Conservation (phyloP, 2,797 vertebrate species). For the Leptodactylus fallax region DNA sequence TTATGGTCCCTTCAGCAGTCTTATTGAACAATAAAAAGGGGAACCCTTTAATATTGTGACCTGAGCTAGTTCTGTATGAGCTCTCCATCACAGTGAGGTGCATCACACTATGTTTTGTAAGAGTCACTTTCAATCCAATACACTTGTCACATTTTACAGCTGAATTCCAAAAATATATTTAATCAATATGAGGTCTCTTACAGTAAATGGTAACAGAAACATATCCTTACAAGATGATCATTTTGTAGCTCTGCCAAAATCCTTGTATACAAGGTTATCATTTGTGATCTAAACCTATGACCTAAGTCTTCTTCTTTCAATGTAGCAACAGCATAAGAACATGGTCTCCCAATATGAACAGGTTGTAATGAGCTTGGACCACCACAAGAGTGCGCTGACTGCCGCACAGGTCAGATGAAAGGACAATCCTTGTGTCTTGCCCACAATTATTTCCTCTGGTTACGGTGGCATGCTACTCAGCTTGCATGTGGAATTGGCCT, state of each 20-base stretch:
- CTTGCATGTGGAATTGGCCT: constrained; percentile 42
- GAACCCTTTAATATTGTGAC: no score
- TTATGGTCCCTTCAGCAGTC: no score
- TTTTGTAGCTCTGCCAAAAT: not conserved
- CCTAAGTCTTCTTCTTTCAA: constrained; percentile 74
- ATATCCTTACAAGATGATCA: not conserved
- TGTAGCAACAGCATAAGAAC: constrained; percentile 92
- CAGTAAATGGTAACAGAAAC: not conserved
- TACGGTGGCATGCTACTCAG: constrained; percentile 4
- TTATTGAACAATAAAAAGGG: no score
- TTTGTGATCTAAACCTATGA: constrained; percentile 56
- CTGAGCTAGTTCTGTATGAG: no score
- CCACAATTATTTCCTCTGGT: not conserved
- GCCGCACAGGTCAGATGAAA: constrained; percentile 89
- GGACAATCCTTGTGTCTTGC: constrained; percentile 53
- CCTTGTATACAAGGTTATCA: not conserved
- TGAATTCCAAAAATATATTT: not conserved
- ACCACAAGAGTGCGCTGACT: constrained; percentile 98
- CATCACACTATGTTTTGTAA: not conserved
- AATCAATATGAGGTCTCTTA: not conserved
- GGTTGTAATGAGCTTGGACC: constrained; percentile 91
- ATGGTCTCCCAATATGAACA: constrained; percentile 88
- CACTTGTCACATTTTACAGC: not conserved
- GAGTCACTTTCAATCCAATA: not conserved
- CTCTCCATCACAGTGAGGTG: no score